Evolutionary conservation across 2,888 invertebrate species (phyloP).

Genomic region (Proisotoma minuta): DNA sequence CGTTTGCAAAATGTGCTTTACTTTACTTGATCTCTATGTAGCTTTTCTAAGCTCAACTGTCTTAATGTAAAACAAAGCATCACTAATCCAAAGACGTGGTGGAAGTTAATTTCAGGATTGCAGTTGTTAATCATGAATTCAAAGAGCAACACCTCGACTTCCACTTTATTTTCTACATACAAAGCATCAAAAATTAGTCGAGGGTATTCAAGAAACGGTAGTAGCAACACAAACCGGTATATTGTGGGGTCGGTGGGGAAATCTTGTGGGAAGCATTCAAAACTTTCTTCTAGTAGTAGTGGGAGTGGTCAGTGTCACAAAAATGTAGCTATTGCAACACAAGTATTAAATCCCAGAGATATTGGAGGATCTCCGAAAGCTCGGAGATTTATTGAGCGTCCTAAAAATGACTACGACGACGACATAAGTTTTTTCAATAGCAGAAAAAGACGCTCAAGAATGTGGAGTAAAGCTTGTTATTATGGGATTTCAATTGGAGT

Average conservation of each 20-base stretch:
- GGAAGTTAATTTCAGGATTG: too few species aligned
- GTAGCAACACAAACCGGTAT: slow-evolving; percentile 1
- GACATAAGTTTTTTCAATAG: slow-evolving; percentile 32
- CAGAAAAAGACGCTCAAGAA: slow-evolving; percentile 17
- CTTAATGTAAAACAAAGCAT: too few species aligned
- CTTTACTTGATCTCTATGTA: too few species aligned
- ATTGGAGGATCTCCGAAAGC: slow-evolving; percentile 38
- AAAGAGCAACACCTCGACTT: slow-evolving; percentile 22
- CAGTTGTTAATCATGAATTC: slow-evolving; percentile 22
- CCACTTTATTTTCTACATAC: slow-evolving; percentile 15
- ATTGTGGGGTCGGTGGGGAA: slow-evolving; percentile 22
- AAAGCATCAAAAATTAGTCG: slow-evolving; percentile 1
- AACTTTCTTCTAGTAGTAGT: not conserved
- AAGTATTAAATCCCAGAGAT: slow-evolving; percentile 43
- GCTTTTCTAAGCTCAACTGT: too few species aligned
- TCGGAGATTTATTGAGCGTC: slow-evolving; percentile 27
- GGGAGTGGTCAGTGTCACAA: slow-evolving; percentile 10
- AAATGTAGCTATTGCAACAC: slow-evolving; percentile 45
- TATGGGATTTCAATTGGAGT: slow-evolving; percentile 34
- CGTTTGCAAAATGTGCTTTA: too few species aligned
- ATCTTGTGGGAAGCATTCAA: slow-evolving; percentile 25
- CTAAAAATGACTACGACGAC: slow-evolving; percentile 35
- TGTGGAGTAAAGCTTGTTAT: slow-evolving; percentile 33
- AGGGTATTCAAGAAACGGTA: slow-evolving; percentile 4
- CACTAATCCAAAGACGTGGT: too few species aligned